Evolutionary conservation across 1,140 invertebrate genomes (phyloP).

Genomic region (Neuroterus valhalla): DNA sequence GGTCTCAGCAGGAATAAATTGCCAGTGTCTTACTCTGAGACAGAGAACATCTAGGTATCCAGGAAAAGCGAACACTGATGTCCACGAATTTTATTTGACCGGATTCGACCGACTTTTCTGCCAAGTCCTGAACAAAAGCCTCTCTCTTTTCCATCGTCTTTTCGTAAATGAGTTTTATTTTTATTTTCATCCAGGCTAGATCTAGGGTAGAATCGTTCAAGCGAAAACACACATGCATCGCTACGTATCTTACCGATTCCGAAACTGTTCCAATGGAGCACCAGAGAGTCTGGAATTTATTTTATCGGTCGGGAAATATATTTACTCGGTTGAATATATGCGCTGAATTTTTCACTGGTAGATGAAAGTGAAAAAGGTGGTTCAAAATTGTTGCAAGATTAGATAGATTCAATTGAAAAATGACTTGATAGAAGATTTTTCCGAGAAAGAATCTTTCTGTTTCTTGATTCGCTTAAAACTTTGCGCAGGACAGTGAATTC

Average conservation of each 20-base stretch:
- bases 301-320: constrained; percentile 2
- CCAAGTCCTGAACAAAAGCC: constrained; percentile 15
- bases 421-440: neutral
- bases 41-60: neutral
- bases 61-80: neutral
- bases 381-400: too few relatives aligned
- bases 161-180: constrained; percentile 30
- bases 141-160: neutral
- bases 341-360: too few relatives aligned
- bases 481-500: neutral
- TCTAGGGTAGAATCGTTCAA: constrained; percentile 7
- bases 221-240: constrained; percentile 3
- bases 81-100: neutral
- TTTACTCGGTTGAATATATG: neutral
- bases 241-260: constrained; percentile 24
- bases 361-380: too few relatives aligned
- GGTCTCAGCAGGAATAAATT: constrained; percentile 14
- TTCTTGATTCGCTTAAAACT: constrained; percentile 9
- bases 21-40: neutral
- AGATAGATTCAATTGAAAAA: too few relatives aligned
- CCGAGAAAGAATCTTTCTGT: neutral
- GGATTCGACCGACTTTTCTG: neutral
- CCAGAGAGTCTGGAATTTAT: neutral
- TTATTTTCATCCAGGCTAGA: neutral
- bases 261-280: constrained; percentile 18